Conservation (phyloP, 2,113 vertebrate species). For the Centropus unirufus region DNA sequence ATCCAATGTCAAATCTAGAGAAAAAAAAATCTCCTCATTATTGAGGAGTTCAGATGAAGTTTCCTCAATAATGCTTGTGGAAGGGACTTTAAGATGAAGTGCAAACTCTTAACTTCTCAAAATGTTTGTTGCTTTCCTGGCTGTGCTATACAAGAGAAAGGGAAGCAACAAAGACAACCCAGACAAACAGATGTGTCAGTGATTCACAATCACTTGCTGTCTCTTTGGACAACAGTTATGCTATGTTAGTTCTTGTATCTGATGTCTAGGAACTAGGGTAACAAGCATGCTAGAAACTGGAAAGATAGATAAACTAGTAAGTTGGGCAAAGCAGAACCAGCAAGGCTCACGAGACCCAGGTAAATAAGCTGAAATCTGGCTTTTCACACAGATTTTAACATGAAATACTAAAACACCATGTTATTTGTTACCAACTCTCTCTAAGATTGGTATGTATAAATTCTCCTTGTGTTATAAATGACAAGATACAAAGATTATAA, state of each 20-base stretch:
- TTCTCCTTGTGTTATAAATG: neutral
- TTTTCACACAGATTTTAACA: neutral
- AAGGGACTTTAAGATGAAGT: neutral
- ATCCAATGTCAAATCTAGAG: rapidly evolving
- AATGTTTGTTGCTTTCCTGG: neutral
- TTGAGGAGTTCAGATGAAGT: neutral
- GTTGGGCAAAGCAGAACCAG: neutral
- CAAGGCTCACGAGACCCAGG: rapidly evolving
- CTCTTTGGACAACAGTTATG: neutral
- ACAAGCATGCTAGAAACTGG: neutral
- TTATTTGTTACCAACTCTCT: neutral
- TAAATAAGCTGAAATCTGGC: neutral
- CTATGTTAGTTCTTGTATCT: neutral
- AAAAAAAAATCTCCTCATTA: neutral
- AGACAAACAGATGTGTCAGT: neutral
- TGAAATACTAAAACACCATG: neutral
- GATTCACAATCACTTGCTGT: neutral
- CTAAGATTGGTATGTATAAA: neutral
- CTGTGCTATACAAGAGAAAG: neutral
- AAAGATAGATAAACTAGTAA: neutral
- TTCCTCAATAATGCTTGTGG: neutral
- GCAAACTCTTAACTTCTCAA: neutral
- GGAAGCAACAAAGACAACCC: neutral
- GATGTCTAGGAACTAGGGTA: neutral
- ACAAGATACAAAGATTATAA: neutral